phyloP scores from a whole-genome alignment of 2,113 vertebrate species.

The Deroptyus accipitrinus region DNA sequence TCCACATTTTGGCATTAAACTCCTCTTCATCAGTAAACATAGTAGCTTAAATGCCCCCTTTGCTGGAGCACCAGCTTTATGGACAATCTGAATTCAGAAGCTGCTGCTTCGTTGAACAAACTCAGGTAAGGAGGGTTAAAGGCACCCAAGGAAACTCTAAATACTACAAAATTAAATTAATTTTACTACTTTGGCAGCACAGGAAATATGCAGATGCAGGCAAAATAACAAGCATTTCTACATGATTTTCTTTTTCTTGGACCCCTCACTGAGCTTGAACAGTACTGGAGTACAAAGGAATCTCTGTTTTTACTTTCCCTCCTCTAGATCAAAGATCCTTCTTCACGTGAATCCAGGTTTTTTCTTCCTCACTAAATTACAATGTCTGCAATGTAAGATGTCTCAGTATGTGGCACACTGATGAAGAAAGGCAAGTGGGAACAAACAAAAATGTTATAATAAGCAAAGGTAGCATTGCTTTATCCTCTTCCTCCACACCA shows the following conservation, averaged over 20 bases:
- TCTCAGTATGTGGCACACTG: neutral
- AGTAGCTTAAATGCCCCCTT: neutral
- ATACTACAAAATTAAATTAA: neutral
- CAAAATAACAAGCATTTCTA: neutral
- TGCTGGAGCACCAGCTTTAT: neutral
- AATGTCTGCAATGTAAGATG: neutral
- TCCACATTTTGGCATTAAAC: neutral
- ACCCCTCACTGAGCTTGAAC: neutral
- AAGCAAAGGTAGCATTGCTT: neutral
- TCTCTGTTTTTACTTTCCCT: neutral
- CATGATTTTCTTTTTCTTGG: neutral
- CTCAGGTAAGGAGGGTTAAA: neutral
- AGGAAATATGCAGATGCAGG: neutral
- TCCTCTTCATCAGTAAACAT: neutral
- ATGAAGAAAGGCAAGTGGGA: neutral
- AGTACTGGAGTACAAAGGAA: neutral
- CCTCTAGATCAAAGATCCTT: neutral
- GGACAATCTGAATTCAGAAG: neutral
- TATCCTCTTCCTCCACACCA: neutral
- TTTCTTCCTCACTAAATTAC: neutral
- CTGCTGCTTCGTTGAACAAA: neutral
- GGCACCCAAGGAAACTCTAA: neutral
- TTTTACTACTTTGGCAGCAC: neutral
- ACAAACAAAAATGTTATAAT: neutral
- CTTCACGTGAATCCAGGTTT: neutral